Conservation (phyloP, 2,888 invertebrate genomes). For the Seira ritae region DNA sequence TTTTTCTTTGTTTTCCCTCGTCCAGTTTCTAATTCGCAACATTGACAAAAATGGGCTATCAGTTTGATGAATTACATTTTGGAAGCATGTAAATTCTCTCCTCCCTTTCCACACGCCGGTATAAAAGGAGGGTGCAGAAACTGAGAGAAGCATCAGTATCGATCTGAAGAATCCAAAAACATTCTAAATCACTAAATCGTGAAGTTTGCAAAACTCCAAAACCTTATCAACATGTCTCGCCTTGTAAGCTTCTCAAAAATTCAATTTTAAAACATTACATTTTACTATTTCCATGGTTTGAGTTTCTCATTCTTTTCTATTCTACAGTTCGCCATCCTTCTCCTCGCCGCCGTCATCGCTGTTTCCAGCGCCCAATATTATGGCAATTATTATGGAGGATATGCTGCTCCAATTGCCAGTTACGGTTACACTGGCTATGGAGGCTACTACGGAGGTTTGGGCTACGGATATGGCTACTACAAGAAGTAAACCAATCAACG, state of each 20-base stretch:
- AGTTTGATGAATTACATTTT: too few relatives aligned
- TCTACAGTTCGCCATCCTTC: slow-evolving; percentile 57
- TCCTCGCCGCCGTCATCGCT: slow-evolving; percentile 57
- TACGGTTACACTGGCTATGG: slow-evolving; percentile 46
- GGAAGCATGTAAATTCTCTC: too few relatives aligned
- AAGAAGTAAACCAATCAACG: slow-evolving; percentile 27
- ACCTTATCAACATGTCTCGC: slow-evolving; percentile 56
- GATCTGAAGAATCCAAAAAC: too few relatives aligned
- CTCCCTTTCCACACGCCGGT: too few relatives aligned
- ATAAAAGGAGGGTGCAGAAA: too few relatives aligned
- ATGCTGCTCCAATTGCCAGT: slow-evolving; percentile 17
- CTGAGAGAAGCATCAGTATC: too few relatives aligned
- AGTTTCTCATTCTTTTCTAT: not conserved
- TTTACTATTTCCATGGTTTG: not conserved
- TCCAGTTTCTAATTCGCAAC: too few relatives aligned
- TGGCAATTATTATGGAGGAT: slow-evolving; percentile 42
- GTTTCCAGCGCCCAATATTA: slow-evolving; percentile 52
- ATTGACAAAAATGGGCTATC: too few relatives aligned
- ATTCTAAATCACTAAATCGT: too few relatives aligned
- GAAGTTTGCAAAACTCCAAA: too few relatives aligned
- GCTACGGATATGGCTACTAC: slow-evolving; percentile 42
- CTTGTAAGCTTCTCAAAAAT: slow-evolving; percentile 55
- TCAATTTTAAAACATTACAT: not conserved
- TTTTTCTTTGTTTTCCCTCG: too few relatives aligned
- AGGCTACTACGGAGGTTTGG: not conserved